phyloP scores from a whole-genome alignment of 2,888 invertebrate genomes.

The Willowsia nigromaculata region DNA sequence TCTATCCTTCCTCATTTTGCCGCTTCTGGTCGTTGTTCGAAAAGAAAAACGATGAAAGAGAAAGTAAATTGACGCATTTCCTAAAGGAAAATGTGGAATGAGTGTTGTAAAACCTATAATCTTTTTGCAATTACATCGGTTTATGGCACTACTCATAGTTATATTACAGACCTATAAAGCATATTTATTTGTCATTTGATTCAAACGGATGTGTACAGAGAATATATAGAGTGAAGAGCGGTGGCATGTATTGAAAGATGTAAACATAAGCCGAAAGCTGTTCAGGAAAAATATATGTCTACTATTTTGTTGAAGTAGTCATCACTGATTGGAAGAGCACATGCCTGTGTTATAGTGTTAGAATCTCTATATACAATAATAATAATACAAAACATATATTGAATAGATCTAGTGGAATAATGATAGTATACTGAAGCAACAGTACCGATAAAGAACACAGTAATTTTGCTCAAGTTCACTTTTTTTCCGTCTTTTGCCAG shows the following conservation, averaged over 20 bases:
- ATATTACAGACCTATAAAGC: too few relatives aligned
- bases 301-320: too few relatives aligned
- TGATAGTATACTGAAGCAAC: neutral
- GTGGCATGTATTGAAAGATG: too few relatives aligned
- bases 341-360: too few relatives aligned
- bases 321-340: too few relatives aligned
- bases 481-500: neutral
- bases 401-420: neutral
- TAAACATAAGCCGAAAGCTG: too few relatives aligned
- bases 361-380: too few relatives aligned
- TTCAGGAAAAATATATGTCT: too few relatives aligned
- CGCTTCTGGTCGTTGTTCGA: neutral
- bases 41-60: neutral
- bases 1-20: neutral
- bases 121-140: constrained; percentile 45
- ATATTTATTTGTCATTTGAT: neutral
- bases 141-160: neutral
- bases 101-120: constrained; percentile 43
- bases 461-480: neutral
- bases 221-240: too few relatives aligned
- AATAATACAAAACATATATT: too few relatives aligned
- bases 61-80: constrained; percentile 53
- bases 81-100: constrained; percentile 52
- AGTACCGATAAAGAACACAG: neutral
- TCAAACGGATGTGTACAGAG: too few relatives aligned